Evolutionary conservation across 2,113 vertebrate genomes (phyloP).

Genomic region (Pipra filicauda): DNA sequence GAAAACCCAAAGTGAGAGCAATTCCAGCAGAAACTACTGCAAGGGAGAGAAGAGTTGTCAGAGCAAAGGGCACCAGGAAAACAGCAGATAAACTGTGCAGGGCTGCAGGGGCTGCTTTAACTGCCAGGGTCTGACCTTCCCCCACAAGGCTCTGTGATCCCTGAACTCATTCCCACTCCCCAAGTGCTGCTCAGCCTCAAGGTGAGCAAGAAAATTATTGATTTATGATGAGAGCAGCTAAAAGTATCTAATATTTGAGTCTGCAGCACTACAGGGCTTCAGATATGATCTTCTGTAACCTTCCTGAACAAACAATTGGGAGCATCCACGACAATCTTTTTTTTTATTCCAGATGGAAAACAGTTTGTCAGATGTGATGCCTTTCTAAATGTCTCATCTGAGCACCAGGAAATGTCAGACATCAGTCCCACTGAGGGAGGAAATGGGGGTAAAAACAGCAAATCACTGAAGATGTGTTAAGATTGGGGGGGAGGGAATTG

Average conservation of each 20-base stretch:
- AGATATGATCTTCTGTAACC: not conserved
- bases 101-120: not conserved
- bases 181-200: not conserved
- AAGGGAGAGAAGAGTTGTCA: not conserved
- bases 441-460: not conserved
- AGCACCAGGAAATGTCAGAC: not conserved
- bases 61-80: not conserved
- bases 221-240: not conserved
- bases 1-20: not conserved
- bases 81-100: not conserved
- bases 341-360: slow-evolving; percentile 26
- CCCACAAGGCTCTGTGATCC: accelerated
- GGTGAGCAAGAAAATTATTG: not conserved
- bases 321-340: not conserved
- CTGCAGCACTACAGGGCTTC: not conserved
- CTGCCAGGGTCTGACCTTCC: not conserved
- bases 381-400: not conserved
- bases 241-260: not conserved
- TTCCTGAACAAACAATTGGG: not conserved
- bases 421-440: not conserved
- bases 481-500: not conserved
- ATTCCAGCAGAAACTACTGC: not conserved
- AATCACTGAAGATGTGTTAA: not conserved
- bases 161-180: not conserved
- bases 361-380: not conserved